Base-by-base conservation (phyloP, 1,140 invertebrate genomes). In the Ceratoteleas bidentatus region DNA sequence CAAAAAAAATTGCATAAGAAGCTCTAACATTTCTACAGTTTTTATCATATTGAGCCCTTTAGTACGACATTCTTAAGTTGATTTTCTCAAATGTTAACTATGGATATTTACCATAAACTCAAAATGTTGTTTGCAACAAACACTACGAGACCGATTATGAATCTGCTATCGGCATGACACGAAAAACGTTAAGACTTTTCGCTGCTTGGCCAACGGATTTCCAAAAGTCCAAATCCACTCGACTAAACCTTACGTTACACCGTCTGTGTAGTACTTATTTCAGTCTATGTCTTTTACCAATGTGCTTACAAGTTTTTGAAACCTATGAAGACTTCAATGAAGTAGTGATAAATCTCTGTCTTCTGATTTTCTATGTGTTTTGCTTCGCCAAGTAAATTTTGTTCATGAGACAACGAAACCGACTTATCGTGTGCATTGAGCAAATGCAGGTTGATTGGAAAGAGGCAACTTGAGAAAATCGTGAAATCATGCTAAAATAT, bases 371-470 rank as follows among this genome's bases (percentile, higher is more conserved):
- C 10, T 45, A 43, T 14, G 14, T 3, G 11, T 33, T 54, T 47
- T 45, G 24, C 10, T 6, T 8, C 6, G 33, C 54, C 10, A 65
- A 65, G 33, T 65, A 43, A 10, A 13, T 65, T 8, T n/a, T 43
- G 5, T 43, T 65, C 9, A 43, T 3, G 13, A 7, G 7, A 34
- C 24, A 56, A 45, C 15, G 6, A 34, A 14, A 10, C 0, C 32
- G n/a, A 36, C 0, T 66, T 10, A 15, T n/a, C 6, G 34, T 68
- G 33, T 68, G 53, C 10, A 24, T 68, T 15, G 15, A 68, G 10
- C 65, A 68, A 38, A 38, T 68, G 2, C 7, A 6, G 0, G 7
- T 50, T 3, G 65, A 68, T 10, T 68, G 65, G 65, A 49, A 68
- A 50, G 53, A 68, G 36, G 36, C 50, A 7, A 49, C 36, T 0